Conservation (phyloP, 1,140 invertebrate species). For the Helicoverpa zea region DNA sequence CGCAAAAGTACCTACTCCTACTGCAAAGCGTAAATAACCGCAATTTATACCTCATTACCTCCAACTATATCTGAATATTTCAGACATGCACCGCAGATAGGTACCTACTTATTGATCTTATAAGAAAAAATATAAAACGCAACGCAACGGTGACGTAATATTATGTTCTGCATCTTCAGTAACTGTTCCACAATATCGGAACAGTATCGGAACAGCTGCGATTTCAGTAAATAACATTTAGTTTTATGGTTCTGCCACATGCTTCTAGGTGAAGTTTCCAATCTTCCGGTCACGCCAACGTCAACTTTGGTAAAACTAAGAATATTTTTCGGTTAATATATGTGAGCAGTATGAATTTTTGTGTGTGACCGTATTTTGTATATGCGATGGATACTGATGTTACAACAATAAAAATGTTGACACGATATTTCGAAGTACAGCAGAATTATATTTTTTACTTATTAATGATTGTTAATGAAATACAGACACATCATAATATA, state of each 20-base stretch:
- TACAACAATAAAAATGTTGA: too few relatives aligned
- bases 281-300: conserved; percentile 21
- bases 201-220: background rate
- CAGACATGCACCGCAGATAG: background rate
- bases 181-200: conserved; percentile 29
- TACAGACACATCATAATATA: too few relatives aligned
- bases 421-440: too few relatives aligned
- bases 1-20: too few relatives aligned
- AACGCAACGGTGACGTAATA: background rate
- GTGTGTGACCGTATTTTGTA: background rate
- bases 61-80: background rate
- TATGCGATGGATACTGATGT: too few relatives aligned
- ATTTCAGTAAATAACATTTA: conserved; percentile 50
- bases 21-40: background rate
- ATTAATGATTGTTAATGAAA: too few relatives aligned
- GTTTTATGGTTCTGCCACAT: conserved; percentile 47
- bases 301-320: conserved; percentile 17
- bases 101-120: background rate
- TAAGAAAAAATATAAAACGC: conserved; percentile 3
- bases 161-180: conserved; percentile 18
- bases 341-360: background rate
- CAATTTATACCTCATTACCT: background rate
- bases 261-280: conserved; percentile 34
- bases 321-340: background rate
- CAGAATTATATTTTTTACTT: too few relatives aligned